Base-by-base conservation (phyloP, 2,797 vertebrate genomes). In the Sebastes kiyomatsui region DNA sequence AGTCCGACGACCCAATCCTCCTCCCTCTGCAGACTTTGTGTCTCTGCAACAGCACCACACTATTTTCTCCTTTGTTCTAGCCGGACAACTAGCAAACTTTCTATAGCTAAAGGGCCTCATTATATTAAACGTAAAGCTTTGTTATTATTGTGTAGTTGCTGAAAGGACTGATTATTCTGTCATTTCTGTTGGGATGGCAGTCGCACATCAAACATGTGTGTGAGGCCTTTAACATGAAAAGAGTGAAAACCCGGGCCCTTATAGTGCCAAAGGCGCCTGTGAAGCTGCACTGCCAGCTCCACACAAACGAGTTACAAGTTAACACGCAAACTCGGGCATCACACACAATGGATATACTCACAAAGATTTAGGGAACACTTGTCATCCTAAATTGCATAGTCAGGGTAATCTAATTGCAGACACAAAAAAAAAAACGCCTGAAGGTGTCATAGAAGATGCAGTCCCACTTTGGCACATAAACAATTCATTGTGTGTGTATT, bases 331-430 rank as follows among this genome's bases (percentile, higher is more conserved):
- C 66, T 52, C 23, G 30, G 38, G 65, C 72, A 38, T 55, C 33
- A 30, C 67, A 20, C 55, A 64, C 82, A 60, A 59, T 12, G 20
- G 71, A 54, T 32, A 67, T 20, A 65, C 32, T 76, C 28, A 69
- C 69, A 82, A 76, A 73, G 67, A 85, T 66, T 76, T 38, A 68
- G 62, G 54, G 18, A 83, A 80, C 60, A 74, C 66, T 79, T 78
- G 70, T 84, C 77, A 88, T 54, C 71, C 69, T 80, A 68, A 88
- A 84, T 75, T 85, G 86, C 79, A 67, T 22, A 60, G 75, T 92
- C 79, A 89, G 80, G 62, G 12, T 81, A 79, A 86, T 90, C 69
- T 89, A 87, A 92, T 83, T 93, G 81, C 83, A 85, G 60, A 82
- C 69, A 46, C 49, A 71, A 52, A 80, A 71, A 77, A 71, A 77